These are phyloP conservation scores for Neoscelio sp. DNA, from an alignment of 2,888 invertebrate genomes.

Conservation along the genomic window DNA sequence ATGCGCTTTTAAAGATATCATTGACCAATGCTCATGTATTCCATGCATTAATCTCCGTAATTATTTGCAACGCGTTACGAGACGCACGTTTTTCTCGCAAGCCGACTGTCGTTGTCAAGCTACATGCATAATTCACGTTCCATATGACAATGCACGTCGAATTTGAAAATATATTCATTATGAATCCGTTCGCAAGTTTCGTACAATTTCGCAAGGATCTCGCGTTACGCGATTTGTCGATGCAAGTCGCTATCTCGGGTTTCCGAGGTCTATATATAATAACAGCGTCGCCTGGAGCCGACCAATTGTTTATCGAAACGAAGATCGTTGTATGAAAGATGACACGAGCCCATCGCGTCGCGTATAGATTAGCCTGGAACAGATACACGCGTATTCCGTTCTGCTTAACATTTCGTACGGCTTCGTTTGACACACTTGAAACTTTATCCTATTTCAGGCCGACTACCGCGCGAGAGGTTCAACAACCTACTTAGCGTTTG, in stretches of 20 bases:
- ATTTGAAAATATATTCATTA: no score
- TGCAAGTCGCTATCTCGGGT: conserved; percentile 44
- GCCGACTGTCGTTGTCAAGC: no score
- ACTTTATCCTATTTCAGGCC: conserved; percentile 78
- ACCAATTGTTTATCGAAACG: conserved; percentile 58
- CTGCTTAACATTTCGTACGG: conserved; percentile 70
- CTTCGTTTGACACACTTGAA: conserved; percentile 78
- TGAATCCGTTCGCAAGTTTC: no score
- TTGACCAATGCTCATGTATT: no score
- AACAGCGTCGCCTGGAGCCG: conserved; percentile 37
- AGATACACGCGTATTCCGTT: conserved; percentile 69
- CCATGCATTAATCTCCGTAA: no score
- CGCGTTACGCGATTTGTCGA: conserved; percentile 45
- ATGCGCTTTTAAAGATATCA: no score
- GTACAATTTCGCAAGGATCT: conserved; percentile 56
- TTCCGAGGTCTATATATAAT: conserved; percentile 58
- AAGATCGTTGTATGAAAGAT: conserved; percentile 63
- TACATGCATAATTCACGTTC: no score
- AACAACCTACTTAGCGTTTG: conserved; percentile 61
- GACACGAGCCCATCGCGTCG: conserved; percentile 60
- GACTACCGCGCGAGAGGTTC: conserved; percentile 70
- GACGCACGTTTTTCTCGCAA: no score
- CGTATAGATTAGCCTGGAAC: conserved; percentile 68
- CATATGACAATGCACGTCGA: no score
- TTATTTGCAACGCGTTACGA: no score